phyloP scores from a whole-genome alignment of 2,888 invertebrate genomes.

The Schizotus pectinicornis region DNA sequence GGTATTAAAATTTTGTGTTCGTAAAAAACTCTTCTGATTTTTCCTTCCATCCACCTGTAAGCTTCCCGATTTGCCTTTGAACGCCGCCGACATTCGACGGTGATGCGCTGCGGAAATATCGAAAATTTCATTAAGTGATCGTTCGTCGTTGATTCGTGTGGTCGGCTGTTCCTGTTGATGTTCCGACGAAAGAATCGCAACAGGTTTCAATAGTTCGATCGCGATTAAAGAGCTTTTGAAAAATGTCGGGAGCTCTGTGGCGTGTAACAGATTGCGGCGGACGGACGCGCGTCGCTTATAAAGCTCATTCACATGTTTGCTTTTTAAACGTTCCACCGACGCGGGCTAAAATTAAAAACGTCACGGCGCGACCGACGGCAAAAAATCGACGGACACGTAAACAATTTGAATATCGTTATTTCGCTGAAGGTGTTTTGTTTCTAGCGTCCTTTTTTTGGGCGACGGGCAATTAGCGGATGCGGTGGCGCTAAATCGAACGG shows the following conservation, averaged over 20 bases:
- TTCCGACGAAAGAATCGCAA: slow-evolving; percentile 51
- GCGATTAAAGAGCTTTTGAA: slow-evolving; percentile 59
- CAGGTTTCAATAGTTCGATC: slow-evolving; percentile 59
- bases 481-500: too few relatives aligned
- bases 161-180: slow-evolving; percentile 39
- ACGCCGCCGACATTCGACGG: too few relatives aligned
- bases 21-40: not conserved
- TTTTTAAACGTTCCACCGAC: slow-evolving; percentile 32
- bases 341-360: slow-evolving; percentile 22
- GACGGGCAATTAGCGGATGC: too few relatives aligned
- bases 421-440: not conserved
- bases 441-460: not conserved
- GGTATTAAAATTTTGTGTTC: too few relatives aligned
- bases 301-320: slow-evolving; percentile 50
- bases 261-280: slow-evolving; percentile 55
- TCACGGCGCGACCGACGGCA: not conserved
- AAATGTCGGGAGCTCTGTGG: slow-evolving; percentile 55
- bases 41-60: not conserved
- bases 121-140: slow-evolving; percentile 9
- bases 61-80: not conserved
- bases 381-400: slow-evolving; percentile 4
- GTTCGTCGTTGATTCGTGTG: slow-evolving; percentile 35
- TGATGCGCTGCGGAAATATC: not conserved
- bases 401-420: slow-evolving; percentile 10
- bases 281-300: slow-evolving; percentile 44